Evolutionary conservation across 2,797 vertebrate genomes (phyloP), one percentile per base, ranked within the genome.

Genomic region (Pseudocheirus occidentalis): DNA sequence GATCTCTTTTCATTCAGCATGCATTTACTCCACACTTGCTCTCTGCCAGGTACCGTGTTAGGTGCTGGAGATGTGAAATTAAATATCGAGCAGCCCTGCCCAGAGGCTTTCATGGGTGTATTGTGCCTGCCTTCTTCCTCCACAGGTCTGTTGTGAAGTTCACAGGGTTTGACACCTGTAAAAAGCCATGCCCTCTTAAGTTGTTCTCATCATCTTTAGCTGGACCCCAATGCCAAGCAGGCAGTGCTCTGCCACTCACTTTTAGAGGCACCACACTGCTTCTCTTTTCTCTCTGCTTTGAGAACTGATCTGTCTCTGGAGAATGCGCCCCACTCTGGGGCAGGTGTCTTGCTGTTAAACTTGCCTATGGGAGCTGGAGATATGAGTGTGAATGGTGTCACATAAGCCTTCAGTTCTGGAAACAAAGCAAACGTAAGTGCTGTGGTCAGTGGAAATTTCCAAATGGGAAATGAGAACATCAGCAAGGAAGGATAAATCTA

Each of bases 361-460:
- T 97, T 59, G 90, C 89, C 93, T 90, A 59, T 58, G 90, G 94
- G 4, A 96, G 94, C 52, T 94, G 34, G 62, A 40, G 55, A 10
- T 92, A 16, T 92, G 93, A 91, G n/a, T 55, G n/a, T 87, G 90
- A 95, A 96, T 66, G 89, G 21, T 96, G 27, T 95, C 95, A 97
- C 62, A 95, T 93, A 92, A 97, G 90, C 58, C 91, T 95, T 58
- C 18, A 95, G 92, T 94, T 96, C 58, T 95, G 52, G 93, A 95
- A 92, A 90, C 91, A 95, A 97, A 90, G 59, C 24, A 50, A 96
- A 31, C n/a, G 94, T 90, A 97, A 96, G 93, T 81, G 93, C 93
- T 94, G 55, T 46, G 92, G 58, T 92, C 90, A 95, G 93, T 96
- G 96, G 91, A 93, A 96, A 97, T 95, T 95, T 95, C 87, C 92